phyloP scores from a whole-genome alignment of 2,888 invertebrate species.

The Hecatera dysodea region DNA sequence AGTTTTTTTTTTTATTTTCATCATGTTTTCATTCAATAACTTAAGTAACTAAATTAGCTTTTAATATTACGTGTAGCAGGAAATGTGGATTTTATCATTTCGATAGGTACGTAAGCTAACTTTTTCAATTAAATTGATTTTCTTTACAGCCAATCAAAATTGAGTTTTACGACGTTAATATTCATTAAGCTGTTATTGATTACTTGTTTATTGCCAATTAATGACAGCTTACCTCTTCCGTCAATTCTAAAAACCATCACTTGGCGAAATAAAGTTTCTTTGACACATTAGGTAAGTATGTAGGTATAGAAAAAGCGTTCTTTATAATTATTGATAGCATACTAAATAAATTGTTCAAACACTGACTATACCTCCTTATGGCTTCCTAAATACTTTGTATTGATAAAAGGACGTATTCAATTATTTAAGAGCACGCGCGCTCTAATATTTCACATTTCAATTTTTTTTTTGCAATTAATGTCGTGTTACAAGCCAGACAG shows the following conservation, averaged over 20 bases:
- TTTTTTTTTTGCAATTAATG: background rate
- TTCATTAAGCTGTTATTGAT: background rate
- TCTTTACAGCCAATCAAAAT: background rate
- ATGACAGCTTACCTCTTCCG: background rate
- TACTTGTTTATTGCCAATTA: conserved; percentile 16
- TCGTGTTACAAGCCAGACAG: background rate
- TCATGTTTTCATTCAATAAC: background rate
- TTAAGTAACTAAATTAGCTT: background rate
- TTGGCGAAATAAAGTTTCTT: too few relatives aligned
- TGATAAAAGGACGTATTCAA: too few relatives aligned
- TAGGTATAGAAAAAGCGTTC: too few relatives aligned
- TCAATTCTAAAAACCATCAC: background rate
- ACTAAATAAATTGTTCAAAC: too few relatives aligned
- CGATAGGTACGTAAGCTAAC: background rate
- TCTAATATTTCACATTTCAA: background rate
- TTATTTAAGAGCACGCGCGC: background rate
- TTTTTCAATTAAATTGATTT: conserved; percentile 2
- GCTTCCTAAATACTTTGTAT: too few relatives aligned
- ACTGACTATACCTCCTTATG: too few relatives aligned
- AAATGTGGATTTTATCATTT: background rate
- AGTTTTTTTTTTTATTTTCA: background rate
- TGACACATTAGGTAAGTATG: too few relatives aligned
- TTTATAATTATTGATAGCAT: too few relatives aligned
- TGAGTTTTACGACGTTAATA: background rate
- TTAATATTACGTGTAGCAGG: background rate